Conservation (phyloP, 2,888 invertebrate species). For the Tineola bisselliella region DNA sequence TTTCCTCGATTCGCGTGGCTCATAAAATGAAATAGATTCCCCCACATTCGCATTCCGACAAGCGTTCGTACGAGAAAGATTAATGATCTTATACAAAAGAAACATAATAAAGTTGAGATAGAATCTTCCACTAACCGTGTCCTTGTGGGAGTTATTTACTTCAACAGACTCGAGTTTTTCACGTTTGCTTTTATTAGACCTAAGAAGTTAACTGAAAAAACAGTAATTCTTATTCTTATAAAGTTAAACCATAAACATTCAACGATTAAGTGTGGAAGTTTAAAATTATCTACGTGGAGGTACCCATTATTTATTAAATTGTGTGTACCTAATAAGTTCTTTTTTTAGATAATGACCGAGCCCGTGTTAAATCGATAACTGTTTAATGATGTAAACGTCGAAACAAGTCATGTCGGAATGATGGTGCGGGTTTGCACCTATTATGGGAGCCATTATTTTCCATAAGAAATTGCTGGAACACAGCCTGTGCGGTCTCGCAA, state of each 20-base stretch:
- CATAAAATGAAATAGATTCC: slow-evolving; percentile 69
- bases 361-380: slow-evolving; percentile 41
- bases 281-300: neutral
- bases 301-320: neutral
- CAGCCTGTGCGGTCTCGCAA: slow-evolving; percentile 23
- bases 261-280: neutral
- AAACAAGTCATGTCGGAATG: slow-evolving; percentile 22
- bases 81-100: slow-evolving; percentile 65
- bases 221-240: neutral
- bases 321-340: slow-evolving; percentile 6
- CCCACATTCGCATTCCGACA: slow-evolving; percentile 69
- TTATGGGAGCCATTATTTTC: slow-evolving; percentile 30
- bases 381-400: slow-evolving; percentile 24
- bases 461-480: slow-evolving; percentile 15
- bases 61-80: slow-evolving; percentile 69
- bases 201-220: neutral
- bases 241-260: neutral
- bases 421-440: slow-evolving; percentile 25
- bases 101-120: slow-evolving; percentile 68
- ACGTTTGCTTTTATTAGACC: slow-evolving; percentile 45
- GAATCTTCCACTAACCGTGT: slow-evolving; percentile 67
- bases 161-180: slow-evolving; percentile 55
- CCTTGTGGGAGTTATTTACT: slow-evolving; percentile 67
- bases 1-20: slow-evolving; percentile 59
- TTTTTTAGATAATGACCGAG: slow-evolving; percentile 24